Evolutionary conservation across 2,797 vertebrate species (phyloP), one percentile per base, ranked within the genome.

Genomic region (Pelodytes ibericus): DNA sequence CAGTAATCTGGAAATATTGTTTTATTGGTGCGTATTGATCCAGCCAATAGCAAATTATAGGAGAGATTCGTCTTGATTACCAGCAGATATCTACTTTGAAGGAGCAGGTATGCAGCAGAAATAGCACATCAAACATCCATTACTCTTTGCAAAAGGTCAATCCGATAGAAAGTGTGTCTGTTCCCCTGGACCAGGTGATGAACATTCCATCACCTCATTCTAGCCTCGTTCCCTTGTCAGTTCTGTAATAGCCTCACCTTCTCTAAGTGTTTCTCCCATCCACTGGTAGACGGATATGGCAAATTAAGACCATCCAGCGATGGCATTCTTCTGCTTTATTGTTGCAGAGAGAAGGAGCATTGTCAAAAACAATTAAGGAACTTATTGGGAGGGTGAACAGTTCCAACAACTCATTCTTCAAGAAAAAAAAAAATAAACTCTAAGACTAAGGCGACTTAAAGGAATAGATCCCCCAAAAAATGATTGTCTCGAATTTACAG

Each of bases 61-160:
- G 1, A 71, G 69, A 82, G 84, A 88, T 88, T 80, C 75, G 49
- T 90, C 88, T 88, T 89, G 85, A 90, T 87, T 86, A 87, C 69
- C 75, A 80, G 51, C 53, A 78, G 82, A 82, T 81, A 82, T 84
- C 84, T 84, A 77, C 79, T 78, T 71, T 77, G 79, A 80, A 81
- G 72, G 84, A 78, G 72, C 81, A 83, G 79, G 76, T 27, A 59
- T 74, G 80, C 59, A 72, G 79, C 75, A 77, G 60, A 68, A 73
- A 81, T 11, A 69, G 83, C 77, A 80, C 83, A 72, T 6, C 0
- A 80, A 77, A 79, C 74, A 83, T 89, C 85, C 81, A 87, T 86
- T 89, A 87, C 83, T 89, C 80, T 87, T 81, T 65, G 63, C 66
- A 77, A 89, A 91, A 90, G 89, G 86, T 90, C 87, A 89, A 86